Percentiles rank a stretch among this genome's conserved stretches.
Conservation (phyloP, 1,140 invertebrate genomes). For the Drosophila nebulosa region DNA sequence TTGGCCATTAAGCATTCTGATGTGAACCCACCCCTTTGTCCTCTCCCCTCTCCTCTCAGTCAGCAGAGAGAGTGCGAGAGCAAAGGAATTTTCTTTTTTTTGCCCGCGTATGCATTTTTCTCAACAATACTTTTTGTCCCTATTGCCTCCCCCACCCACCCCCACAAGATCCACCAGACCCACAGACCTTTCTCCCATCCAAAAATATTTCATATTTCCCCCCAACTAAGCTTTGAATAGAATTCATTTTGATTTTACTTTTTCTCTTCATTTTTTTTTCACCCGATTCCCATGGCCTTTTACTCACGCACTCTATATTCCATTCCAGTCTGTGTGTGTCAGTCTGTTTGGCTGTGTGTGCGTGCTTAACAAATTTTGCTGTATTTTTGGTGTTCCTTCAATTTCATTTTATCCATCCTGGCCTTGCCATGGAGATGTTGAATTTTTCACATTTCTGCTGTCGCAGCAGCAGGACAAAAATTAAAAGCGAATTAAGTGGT, state of each 20-base stretch:
- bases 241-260: slow-evolving; percentile 55
- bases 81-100: slow-evolving; percentile 18
- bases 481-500: slow-evolving; percentile 70
- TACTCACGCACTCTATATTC: slow-evolving; percentile 49
- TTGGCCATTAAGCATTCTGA: slow-evolving; percentile 70
- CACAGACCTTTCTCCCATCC: neutral
- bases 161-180: too few species aligned
- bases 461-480: slow-evolving; percentile 55
- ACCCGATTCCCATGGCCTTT: neutral
- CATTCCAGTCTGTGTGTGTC: neutral
- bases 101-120: slow-evolving; percentile 72
- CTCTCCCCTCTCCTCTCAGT: neutral
- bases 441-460: slow-evolving; percentile 55
- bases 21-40: neutral
- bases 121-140: slow-evolving; percentile 54
- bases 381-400: slow-evolving; percentile 28
- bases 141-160: too few species aligned
- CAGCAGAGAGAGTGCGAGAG: slow-evolving; percentile 3
- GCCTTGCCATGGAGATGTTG: slow-evolving; percentile 36
- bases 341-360: slow-evolving; percentile 17
- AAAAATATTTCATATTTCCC: slow-evolving; percentile 63
- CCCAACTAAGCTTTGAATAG: slow-evolving; percentile 62
- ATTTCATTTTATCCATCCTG: neutral
- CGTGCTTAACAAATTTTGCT: slow-evolving; percentile 64
- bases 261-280: slow-evolving; percentile 1